Evolutionary conservation across 2,888 invertebrate species (phyloP), one percentile per base, ranked within the genome.

Genomic region (Pseudolycoriella hygida): DNA sequence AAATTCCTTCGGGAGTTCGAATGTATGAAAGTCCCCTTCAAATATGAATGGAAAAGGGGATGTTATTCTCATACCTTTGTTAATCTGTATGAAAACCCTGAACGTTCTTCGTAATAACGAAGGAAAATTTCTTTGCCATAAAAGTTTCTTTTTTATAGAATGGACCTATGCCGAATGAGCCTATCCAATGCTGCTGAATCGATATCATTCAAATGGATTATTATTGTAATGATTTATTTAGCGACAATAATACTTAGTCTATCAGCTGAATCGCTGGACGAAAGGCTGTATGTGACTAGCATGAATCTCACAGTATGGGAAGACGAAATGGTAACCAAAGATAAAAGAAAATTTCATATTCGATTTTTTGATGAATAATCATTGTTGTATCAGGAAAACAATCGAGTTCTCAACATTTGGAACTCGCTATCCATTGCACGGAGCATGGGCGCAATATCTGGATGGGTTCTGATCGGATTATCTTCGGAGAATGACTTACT

Each of bases 391-490:
- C n/a, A 62, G 71, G 59, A 69, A 46, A 67, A 65, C 47, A 60
- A 60, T 50, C 60, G 59, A 48, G 66, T 71, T 46, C 54, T 70
- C 43, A 62, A 60, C 31, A 61, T 67, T 4, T 72, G 72, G 72
- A 71, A 67, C 48, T 67, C 69, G 51, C 53, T 72, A 50, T 71
- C 72, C 40, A 60, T 71, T 46, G 70, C 71, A 53, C 61, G 72
- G 40, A 68, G 71, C 46, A 59, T 69, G 52, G 62, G 70, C 43
- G 72, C 71, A 30, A 67, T 71, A 47, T 57, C 66, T 31, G 71
- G 71, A 19, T 72, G 72, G 72, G 61, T 71, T 40, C 63, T 72
- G 56, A 64, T 73, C 37, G 70, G 71, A 2, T 54, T 71, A 48
- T 66, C 67, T 49, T 66, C 70, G 32, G 60, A 64, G 30, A 70